Evolutionary conservation across 1,140 invertebrate genomes (phyloP), one percentile per base, ranked within the genome.

Genomic region (Drosophila carrolli): DNA sequence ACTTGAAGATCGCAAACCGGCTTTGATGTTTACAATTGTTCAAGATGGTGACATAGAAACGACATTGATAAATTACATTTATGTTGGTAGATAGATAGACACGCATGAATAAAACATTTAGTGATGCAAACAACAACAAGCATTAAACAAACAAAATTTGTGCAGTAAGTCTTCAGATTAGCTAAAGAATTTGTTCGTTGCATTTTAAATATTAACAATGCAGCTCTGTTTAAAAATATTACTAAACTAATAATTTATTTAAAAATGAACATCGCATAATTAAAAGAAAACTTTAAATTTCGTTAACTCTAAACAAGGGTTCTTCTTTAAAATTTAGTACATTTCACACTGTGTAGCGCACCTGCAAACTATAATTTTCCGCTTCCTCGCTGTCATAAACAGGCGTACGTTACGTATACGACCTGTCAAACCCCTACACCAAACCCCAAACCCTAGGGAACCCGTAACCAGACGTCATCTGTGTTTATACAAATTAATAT

Each of bases 31-130:
- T 16, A 48, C 70, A 71, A 40, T 40, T 71, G 63, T 48, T 57
- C 14, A 71, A 56, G 62, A 54, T 40, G 47, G 50, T 46, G 67
- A 55, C 67, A 67, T 51, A 70, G n/a, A 32, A 67, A 68, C 37
- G 67, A 71, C 67, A 29, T 56, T 71, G 67, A 71, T 48, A 41
- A 71, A 71, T 71, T 37, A 50, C 38, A 58, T 41, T 50, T 43
- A 7, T n/a, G 56, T 41, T 58, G 55, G 48, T 58, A 29, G 62
- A 40, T 40, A 14, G 65, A 37, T 48, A 70, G 67, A 58, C 65
- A 58, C 61, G 67, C 10, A 71, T 71, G 67, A 71, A 71, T 71
- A 71, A 71, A 71, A 71, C 67, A 71, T 71, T 27, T 43, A 6
- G 9, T 67, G 16, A 8, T 46, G 48, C 66, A 19, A 54, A 14